phyloP scores from a whole-genome alignment of 2,888 invertebrate genomes.

The Euproctis similis region DNA sequence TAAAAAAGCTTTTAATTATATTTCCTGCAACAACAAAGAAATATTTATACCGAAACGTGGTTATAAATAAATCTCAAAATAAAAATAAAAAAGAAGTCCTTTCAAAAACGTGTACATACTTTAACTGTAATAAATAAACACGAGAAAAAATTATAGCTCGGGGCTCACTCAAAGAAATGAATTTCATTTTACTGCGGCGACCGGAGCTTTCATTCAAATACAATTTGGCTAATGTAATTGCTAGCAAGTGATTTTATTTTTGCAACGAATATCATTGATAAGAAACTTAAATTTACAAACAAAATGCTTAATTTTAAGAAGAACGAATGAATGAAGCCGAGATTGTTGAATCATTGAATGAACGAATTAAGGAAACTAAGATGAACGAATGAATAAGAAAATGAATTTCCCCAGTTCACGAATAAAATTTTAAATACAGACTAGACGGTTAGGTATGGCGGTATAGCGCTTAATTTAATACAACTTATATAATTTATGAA shows the following conservation, averaged over 20 bases:
- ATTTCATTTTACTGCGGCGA: conserved; percentile 56
- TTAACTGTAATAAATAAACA: conserved; percentile 34
- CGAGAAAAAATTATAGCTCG: conserved; percentile 30
- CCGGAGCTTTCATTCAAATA: conserved; percentile 49
- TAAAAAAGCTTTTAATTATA: no score
- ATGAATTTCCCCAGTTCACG: no score
- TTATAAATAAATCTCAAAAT: no score
- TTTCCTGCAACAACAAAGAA: no score
- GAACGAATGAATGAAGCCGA: no score
- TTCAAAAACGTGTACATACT: conserved; percentile 16
- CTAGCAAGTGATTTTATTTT: conserved; percentile 44
- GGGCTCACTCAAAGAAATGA: conserved; percentile 52
- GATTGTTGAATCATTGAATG: no score
- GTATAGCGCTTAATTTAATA: conserved; percentile 22
- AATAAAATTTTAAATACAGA: no score
- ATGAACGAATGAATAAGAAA: no score
- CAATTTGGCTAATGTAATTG: conserved; percentile 64
- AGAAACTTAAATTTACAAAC: conserved; percentile 15
- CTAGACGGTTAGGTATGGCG: no score
- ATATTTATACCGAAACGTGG: no score
- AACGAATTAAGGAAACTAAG: no score
- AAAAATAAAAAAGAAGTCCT: neutral
- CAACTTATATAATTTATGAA: conserved; percentile 17
- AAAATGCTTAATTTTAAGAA: no score
- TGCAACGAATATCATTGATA: conserved; percentile 18